Percentiles rank a stretch among this genome's conserved stretches.
Evolutionary conservation across 2,888 invertebrate species (phyloP).

Genomic region (Mylabris sibirica): DNA sequence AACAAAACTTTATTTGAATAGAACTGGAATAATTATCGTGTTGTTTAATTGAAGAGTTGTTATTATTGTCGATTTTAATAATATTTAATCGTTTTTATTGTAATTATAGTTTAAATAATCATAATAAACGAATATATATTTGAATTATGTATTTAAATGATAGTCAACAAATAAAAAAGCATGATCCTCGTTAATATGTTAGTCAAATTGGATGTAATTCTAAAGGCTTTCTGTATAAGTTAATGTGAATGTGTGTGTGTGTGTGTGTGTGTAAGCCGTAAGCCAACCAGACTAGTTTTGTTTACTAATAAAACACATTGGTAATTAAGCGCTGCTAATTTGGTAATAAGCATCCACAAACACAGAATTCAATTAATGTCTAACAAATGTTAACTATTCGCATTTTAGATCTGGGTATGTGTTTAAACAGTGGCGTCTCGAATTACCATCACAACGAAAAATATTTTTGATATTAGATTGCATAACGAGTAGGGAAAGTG

Average conservation of each 20-base stretch:
- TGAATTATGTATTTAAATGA: background rate
- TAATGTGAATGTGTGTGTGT: constrained; percentile 47
- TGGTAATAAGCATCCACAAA: constrained; percentile 63
- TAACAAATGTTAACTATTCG: constrained; percentile 24
- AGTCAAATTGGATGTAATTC: constrained; percentile 30
- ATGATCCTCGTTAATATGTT: constrained; percentile 38
- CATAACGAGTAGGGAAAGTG: no score
- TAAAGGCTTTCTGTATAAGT: constrained; percentile 54
- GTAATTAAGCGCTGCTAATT: constrained; percentile 63
- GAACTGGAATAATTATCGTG: background rate
- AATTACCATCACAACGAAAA: no score
- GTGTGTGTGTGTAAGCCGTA: background rate
- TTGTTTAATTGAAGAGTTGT: background rate
- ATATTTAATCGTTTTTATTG: background rate
- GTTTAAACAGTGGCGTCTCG: background rate
- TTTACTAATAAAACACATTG: constrained; percentile 63
- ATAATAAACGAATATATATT: background rate
- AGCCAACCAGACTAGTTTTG: constrained; percentile 47
- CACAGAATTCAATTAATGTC: constrained; percentile 62
- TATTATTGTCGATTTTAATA: background rate
- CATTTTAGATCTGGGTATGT: background rate
- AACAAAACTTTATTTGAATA: background rate
- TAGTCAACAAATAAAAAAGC: constrained; percentile 44
- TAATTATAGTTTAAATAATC: background rate
- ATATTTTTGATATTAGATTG: no score